Evolutionary conservation across 2,888 invertebrate genomes (phyloP), one percentile per base, ranked within the genome.

Genomic region (Dione juno): DNA sequence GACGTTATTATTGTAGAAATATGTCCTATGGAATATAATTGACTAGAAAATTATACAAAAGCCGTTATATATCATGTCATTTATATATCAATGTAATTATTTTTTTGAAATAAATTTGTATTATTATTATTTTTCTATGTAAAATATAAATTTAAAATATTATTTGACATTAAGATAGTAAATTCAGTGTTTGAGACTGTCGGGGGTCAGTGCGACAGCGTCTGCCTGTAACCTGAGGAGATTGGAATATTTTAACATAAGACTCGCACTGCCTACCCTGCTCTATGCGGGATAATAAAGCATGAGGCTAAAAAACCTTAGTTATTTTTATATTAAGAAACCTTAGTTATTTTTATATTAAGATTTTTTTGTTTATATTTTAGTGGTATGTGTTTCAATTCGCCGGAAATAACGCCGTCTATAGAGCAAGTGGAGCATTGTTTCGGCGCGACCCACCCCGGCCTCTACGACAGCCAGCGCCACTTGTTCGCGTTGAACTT

Each of bases 391-490:
- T 95, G 96, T 76, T 98, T 98, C 89, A 97, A 98, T 90, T 97
- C 98, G 40, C 98, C 98, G 13, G 98, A 98, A 93, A 97, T 99
- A 74, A 95, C 97, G 88, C 99, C 99, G 76, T 98, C 99, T 74
- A 98, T 99, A 82, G 98, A 99, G 92, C 98, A 99, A 90, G 98
- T 99, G 78, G 99, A 99, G 91, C 98, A 99, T 93, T 98, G 98
- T 67, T 99, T 99, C 94, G 99, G 99, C 76, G 99, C 99, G 73
- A 99, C 99, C 43, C 98, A 99, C 92, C 99, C 99, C 40, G 99
- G 99, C 80, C 97, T 98, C 63, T 99, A 99, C 89, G 99, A 99
- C 94, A 96, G 98, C 71, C 97, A 98, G 86, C 97, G 98, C 79
- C 98, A 99, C 90, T 94, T 98, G 73, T 99, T 99, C 93, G 97